Evolutionary conservation across 2,797 vertebrate species (phyloP).

Genomic region (Gymnodraco acuticeps): DNA sequence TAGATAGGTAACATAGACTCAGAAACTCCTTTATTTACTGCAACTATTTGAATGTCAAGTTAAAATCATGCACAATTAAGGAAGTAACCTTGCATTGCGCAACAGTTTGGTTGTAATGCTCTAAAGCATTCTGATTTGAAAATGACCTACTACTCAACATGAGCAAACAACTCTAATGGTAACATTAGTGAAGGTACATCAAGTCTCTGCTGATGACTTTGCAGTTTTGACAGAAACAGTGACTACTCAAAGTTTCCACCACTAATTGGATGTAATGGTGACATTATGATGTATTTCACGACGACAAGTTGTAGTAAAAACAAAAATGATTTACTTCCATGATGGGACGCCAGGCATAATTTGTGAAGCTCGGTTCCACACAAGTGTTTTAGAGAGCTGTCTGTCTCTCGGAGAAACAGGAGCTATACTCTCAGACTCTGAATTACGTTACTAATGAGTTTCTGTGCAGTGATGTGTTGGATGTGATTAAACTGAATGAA

Average conservation of each 20-base stretch:
- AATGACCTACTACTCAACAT: background rate
- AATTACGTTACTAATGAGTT: background rate
- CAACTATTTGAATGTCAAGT: constrained; percentile 8
- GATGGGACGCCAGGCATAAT: constrained; percentile 6
- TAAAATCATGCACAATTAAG: constrained; percentile 1
- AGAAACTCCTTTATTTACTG: constrained; percentile 1
- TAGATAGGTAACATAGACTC: background rate
- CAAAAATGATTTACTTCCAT: constrained; percentile 20
- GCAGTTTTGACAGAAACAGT: background rate
- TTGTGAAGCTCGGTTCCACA: constrained; percentile 2
- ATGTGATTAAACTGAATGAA: constrained; percentile 25
- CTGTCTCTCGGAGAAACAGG: constrained; percentile 1
- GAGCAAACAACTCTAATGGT: constrained; percentile 15
- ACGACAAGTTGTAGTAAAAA: constrained; percentile 32
- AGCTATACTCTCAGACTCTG: background rate
- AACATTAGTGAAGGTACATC: constrained; percentile 32
- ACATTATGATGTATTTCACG: constrained; percentile 35
- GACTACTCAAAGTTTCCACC: constrained; percentile 36
- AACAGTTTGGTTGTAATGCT: background rate
- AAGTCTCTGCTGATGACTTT: constrained; percentile 38
- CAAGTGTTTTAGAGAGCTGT: background rate
- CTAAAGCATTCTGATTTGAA: constrained; percentile 15
- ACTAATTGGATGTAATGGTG: constrained; percentile 52
- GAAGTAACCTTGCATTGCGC: constrained; percentile 1
- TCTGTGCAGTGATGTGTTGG: constrained; percentile 12